phyloP scores from a whole-genome alignment of 2,797 vertebrate species.

The Squalus acanthias region DNA sequence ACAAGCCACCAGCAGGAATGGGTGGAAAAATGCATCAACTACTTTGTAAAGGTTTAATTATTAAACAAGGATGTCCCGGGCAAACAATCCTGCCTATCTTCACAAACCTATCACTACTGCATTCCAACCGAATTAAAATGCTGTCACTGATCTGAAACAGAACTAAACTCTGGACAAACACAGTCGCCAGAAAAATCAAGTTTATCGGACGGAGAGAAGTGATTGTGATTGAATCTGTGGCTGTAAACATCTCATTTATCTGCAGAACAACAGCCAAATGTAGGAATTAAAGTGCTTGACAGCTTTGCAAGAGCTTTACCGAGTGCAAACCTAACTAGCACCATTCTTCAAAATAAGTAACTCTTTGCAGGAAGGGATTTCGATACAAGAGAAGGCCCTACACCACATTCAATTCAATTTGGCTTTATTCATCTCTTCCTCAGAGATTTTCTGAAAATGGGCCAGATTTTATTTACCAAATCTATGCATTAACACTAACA shows the following conservation, averaged over 20 bases:
- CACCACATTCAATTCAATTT: background rate
- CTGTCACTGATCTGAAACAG: background rate
- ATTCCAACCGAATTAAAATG: background rate
- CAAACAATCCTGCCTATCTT: background rate
- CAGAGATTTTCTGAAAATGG: background rate
- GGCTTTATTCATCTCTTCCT: background rate
- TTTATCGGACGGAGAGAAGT: background rate
- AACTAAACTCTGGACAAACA: background rate
- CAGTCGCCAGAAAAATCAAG: background rate
- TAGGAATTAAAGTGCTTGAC: background rate
- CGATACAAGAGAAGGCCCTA: too few relatives aligned
- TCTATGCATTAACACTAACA: too few relatives aligned
- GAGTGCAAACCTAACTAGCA: background rate
- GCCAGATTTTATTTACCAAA: background rate
- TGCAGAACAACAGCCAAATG: background rate
- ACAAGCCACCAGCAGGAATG: background rate
- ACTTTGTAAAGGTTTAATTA: conserved; percentile 27
- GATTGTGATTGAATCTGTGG: background rate
- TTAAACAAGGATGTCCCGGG: background rate
- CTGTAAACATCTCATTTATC: background rate
- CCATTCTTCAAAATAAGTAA: background rate
- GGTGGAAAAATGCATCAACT: background rate
- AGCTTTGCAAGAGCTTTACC: background rate
- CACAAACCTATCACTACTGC: background rate
- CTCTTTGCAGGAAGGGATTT: background rate